Base-by-base conservation (phyloP, 1,140 invertebrate species). In the Neodiprion pinetum region DNA sequence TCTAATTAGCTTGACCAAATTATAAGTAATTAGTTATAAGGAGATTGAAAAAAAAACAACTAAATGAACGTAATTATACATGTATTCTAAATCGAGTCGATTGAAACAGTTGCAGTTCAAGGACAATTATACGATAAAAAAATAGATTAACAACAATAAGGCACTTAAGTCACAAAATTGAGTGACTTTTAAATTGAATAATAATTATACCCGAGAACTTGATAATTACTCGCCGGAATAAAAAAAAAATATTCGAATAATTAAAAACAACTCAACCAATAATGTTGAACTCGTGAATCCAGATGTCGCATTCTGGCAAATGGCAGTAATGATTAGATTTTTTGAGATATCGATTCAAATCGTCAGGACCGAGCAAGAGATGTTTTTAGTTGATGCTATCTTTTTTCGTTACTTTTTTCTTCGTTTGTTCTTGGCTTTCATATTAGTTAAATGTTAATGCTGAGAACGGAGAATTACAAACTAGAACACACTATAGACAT, bases 401-500 rank as follows among this genome's bases (percentile, higher is more conserved):
- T 40, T 40, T 40, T 40, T 40, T 40, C 28, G 28, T 40, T 28
- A 28, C 28, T 2, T 40, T 40, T 40, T 40, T 40, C 28, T 4
- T 40, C 28, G 28, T 40, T 40, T 40, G 28, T 40, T 40, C 28
- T 40, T 40, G 5, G 28, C 28, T 40, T 40, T 40, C 28, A 40
- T 40, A 40, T 40, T 5, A 40, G 28, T 40, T 40, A 40, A 40
- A 40, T 40, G 28, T 40, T 40, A 40, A 40, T 40, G 28, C 53
- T 9, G 53, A 61, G n/a, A 5, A 61, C n/a, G 53, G n/a, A 61
- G 9, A 70, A 79, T 76, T 81, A 83, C 74, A 17, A 82, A 74
- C 80, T 81, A 82, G 77, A 67, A 70, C 67, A 79, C 50, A 77
- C 21, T 82, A 82, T 82, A 82, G 76, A 83, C 80, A 83, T 84